These are phyloP conservation scores for Lycocerus yunnanus DNA, from an alignment of 2,888 invertebrate genomes.

Conservation along the genomic window DNA sequence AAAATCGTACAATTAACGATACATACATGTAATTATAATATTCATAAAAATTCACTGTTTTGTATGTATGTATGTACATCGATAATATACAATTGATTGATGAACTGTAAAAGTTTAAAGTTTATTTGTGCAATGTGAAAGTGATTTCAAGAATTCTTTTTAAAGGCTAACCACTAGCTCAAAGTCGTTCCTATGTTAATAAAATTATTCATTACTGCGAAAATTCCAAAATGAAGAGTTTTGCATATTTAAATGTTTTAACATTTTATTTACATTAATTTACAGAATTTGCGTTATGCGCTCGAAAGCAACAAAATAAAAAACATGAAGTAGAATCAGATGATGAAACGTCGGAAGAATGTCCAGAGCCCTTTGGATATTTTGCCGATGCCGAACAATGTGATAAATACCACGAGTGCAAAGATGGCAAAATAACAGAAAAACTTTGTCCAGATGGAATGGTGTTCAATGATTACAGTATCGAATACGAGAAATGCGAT, in stretches of 20 bases:
- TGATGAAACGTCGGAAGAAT: conserved; percentile 67
- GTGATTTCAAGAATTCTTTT: conserved; percentile 34
- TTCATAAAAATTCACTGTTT: neutral
- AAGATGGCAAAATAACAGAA: conserved; percentile 73
- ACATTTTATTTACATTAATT: neutral
- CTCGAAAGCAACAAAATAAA: conserved; percentile 29
- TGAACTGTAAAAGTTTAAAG: conserved; percentile 20
- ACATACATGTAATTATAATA: neutral
- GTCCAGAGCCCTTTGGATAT: conserved; percentile 82
- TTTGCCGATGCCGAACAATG: conserved; percentile 86
- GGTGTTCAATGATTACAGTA: conserved; percentile 86
- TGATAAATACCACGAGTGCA: conserved; percentile 86
- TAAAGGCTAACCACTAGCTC: conserved; percentile 36
- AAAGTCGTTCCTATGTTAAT: conserved; percentile 10
- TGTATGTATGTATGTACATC: neutral
- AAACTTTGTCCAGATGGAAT: conserved; percentile 87
- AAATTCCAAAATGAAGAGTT: conserved; percentile 4
- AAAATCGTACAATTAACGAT: neutral
- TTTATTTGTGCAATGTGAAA: conserved; percentile 34
- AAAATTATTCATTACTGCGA: neutral
- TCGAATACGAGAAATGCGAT: conserved; percentile 84
- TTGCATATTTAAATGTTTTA: neutral
- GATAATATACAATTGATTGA: conserved; percentile 7
- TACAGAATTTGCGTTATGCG: conserved; percentile 32
- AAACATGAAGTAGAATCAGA: conserved; percentile 52